Evolutionary conservation across 1,140 invertebrate genomes (phyloP).

Genomic region (Diuraphis noxia): DNA sequence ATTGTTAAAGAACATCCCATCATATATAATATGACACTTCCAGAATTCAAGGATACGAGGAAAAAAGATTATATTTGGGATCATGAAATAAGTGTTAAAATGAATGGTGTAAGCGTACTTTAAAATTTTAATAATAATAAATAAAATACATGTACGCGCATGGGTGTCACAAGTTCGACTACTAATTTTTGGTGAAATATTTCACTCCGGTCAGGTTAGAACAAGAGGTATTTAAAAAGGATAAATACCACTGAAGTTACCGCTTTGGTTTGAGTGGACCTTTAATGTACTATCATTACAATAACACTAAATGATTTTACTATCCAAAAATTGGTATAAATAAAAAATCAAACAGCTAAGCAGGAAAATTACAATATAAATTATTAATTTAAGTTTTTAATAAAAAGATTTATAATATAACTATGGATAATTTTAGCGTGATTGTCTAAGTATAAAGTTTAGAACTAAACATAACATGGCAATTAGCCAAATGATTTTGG

Average conservation of each 20-base stretch:
- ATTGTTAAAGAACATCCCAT: background rate
- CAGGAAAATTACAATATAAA: background rate
- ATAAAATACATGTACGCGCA: no score
- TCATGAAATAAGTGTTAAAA: background rate
- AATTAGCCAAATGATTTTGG: constrained; percentile 48
- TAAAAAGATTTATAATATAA: background rate
- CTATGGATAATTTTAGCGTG: background rate
- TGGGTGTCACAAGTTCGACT: no score
- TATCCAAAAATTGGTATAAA: background rate
- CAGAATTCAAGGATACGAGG: background rate
- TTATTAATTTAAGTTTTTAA: background rate
- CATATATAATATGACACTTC: background rate
- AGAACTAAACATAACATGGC: constrained; percentile 1
- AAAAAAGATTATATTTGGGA: background rate
- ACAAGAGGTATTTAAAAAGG: no score
- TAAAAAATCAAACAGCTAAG: background rate
- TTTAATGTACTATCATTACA: background rate
- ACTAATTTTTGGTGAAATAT: no score
- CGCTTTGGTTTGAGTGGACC: no score
- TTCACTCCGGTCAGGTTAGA: no score
- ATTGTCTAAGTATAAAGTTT: background rate
- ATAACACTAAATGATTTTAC: background rate
- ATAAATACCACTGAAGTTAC: no score
- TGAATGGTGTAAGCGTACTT: background rate
- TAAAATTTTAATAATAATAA: no score